phyloP scores from a whole-genome alignment of 1,140 invertebrate genomes.

The Choristoneura fumiferana region DNA sequence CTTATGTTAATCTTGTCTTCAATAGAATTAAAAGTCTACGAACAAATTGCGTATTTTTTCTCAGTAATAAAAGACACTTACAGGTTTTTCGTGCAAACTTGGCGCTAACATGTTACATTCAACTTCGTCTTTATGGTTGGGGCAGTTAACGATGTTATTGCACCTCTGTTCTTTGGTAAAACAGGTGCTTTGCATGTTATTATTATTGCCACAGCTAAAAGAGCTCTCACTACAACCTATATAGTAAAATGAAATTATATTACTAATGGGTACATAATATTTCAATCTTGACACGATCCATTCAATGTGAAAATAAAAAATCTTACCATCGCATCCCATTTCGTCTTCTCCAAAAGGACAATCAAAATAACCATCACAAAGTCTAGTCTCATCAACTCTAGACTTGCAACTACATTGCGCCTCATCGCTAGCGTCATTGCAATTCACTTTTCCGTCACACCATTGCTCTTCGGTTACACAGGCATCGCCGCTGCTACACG shows the following conservation, averaged over 20 bases:
- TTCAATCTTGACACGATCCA: too few relatives aligned
- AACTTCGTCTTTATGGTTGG: constrained; percentile 86
- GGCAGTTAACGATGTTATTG: constrained; percentile 83
- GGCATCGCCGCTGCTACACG: constrained; percentile 53
- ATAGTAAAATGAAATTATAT: too few relatives aligned
- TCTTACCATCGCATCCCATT: constrained; percentile 83
- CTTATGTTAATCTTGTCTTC: not conserved
- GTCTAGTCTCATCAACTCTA: constrained; percentile 80
- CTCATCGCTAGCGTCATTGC: constrained; percentile 91
- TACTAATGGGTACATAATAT: too few relatives aligned
- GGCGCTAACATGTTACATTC: constrained; percentile 84
- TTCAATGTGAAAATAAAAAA: too few relatives aligned
- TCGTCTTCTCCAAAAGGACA: constrained; percentile 89
- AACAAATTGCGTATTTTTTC: not conserved
- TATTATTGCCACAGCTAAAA: constrained; percentile 83
- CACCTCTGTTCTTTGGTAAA: constrained; percentile 82
- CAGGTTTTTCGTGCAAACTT: constrained; percentile 76
- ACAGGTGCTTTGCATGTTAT: constrained; percentile 74
- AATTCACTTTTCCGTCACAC: constrained; percentile 89
- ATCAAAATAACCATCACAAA: constrained; percentile 91
- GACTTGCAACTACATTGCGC: constrained; percentile 84
- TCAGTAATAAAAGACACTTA: constrained; percentile 37
- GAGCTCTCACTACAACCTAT: constrained; percentile 81
- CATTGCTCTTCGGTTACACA: constrained; percentile 82
- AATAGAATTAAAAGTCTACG: not conserved